phyloP scores from a whole-genome alignment of 2,888 invertebrate genomes.

The Netelia inedita region DNA sequence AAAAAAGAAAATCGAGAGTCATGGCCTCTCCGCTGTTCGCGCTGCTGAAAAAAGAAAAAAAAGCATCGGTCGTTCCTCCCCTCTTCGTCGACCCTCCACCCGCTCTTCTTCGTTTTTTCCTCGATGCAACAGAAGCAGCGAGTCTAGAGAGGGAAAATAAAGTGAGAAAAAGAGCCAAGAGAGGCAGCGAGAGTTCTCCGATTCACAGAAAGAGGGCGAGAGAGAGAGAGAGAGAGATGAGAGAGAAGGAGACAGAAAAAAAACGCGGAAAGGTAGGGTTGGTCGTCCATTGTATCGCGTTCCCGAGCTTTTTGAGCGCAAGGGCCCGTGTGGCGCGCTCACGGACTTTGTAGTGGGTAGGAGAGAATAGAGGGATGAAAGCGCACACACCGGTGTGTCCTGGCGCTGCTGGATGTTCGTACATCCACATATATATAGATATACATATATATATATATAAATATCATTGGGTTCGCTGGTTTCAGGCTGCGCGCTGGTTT shows the following conservation, averaged over 20 bases:
- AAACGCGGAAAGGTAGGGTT: conserved; percentile 61
- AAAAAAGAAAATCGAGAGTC: conserved; percentile 2
- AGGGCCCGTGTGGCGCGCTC: conserved; percentile 67
- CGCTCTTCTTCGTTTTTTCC: conserved; percentile 1
- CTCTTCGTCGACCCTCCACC: conserved; percentile 1
- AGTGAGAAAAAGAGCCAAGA: conserved; percentile 51
- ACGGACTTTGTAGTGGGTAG: conserved; percentile 65
- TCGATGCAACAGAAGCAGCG: conserved; percentile 26
- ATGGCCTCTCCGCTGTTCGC: not conserved
- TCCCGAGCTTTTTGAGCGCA: conserved; percentile 78
- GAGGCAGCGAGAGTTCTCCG: conserved; percentile 54
- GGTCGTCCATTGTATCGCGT: conserved; percentile 76
- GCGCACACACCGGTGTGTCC: conserved; percentile 7
- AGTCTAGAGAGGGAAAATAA: conserved; percentile 46
- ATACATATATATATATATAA: conserved; percentile 68
- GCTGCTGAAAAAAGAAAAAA: too few species aligned
- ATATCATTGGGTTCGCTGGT: conserved; percentile 52
- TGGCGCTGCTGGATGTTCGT: conserved; percentile 8
- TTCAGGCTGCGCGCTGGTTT: conserved; percentile 56
- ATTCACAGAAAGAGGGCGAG: conserved; percentile 49
- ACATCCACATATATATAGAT: conserved; percentile 42
- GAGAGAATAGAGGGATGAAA: conserved; percentile 50
- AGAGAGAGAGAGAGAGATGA: conserved; percentile 31
- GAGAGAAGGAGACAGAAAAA: conserved; percentile 35
- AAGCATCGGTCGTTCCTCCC: not conserved